Conservation (phyloP, 2,888 invertebrate species). For the Cosmia trapezina region DNA sequence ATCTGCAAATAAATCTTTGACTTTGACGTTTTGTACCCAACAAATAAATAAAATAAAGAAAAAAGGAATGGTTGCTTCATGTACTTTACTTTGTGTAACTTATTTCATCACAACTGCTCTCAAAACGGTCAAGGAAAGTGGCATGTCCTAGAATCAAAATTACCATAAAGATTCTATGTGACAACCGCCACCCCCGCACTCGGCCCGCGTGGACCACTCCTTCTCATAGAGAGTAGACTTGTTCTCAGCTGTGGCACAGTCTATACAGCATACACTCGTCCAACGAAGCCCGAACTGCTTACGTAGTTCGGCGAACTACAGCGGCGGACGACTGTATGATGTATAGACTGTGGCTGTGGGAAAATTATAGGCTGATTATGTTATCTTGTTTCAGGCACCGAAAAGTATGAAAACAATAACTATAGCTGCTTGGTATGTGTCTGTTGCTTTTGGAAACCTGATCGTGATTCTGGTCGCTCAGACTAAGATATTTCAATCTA, state of each 20-base stretch:
- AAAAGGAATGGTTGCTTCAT: background rate
- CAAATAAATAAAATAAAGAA: background rate
- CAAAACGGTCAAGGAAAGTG: background rate
- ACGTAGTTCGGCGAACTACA: too few relatives aligned
- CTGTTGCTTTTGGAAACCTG: conserved; percentile 95
- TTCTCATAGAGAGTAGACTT: background rate
- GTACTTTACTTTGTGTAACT: background rate
- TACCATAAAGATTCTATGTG: background rate
- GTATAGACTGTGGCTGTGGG: background rate
- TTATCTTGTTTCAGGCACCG: conserved; percentile 91
- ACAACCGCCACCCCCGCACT: too few relatives aligned
- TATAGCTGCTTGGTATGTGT: conserved; percentile 96
- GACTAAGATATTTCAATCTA: conserved; percentile 91
- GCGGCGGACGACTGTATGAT: too few relatives aligned
- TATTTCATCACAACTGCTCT: background rate
- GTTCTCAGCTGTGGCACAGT: background rate
- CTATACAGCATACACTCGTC: too few relatives aligned
- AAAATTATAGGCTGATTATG: background rate
- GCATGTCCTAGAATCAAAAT: background rate
- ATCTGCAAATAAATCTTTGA: too few relatives aligned
- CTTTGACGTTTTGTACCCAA: background rate
- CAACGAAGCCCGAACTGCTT: too few relatives aligned
- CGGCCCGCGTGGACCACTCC: background rate
- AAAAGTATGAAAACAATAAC: conserved; percentile 95
- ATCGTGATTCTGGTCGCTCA: conserved; percentile 94